Evolutionary conservation across 2,113 vertebrate species (phyloP).

Genomic region (Mixornis gularis): DNA sequence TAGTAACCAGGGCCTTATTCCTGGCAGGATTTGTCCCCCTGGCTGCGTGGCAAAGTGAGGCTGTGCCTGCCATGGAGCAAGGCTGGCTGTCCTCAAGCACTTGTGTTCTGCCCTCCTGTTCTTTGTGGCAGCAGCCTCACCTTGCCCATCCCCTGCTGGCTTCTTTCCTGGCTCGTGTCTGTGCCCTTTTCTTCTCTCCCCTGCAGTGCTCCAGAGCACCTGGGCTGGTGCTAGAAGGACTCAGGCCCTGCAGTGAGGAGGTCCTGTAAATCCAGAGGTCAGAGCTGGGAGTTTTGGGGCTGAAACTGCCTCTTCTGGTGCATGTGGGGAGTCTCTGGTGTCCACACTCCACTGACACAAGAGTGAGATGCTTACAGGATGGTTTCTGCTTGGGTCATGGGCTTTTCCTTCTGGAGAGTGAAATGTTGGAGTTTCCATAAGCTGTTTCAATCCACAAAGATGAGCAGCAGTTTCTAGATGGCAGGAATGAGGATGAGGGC

Average conservation of each 20-base stretch:
- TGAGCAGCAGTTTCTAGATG: background rate
- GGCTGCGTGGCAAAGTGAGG: accelerated
- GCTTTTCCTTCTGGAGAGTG: background rate
- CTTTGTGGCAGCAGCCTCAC: background rate
- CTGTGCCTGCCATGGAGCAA: accelerated
- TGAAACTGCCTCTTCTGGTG: background rate
- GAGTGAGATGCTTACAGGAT: background rate
- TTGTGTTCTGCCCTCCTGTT: background rate
- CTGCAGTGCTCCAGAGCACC: background rate
- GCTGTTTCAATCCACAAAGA: background rate
- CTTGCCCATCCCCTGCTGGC: background rate
- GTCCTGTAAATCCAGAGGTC: accelerated
- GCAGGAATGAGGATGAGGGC: background rate
- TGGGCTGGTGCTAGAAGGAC: background rate
- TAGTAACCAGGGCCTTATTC: background rate
- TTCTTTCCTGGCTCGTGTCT: background rate
- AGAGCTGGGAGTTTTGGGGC: background rate
- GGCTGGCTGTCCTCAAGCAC: accelerated
- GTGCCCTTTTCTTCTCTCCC: background rate
- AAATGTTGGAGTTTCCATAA: background rate
- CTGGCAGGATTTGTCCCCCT: background rate
- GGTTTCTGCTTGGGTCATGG: background rate
- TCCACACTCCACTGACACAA: accelerated
- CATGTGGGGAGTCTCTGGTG: background rate
- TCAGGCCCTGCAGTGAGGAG: background rate